Evolutionary conservation across 2,888 invertebrate species (phyloP).

Genomic region (Kryphioiulus occultus): DNA sequence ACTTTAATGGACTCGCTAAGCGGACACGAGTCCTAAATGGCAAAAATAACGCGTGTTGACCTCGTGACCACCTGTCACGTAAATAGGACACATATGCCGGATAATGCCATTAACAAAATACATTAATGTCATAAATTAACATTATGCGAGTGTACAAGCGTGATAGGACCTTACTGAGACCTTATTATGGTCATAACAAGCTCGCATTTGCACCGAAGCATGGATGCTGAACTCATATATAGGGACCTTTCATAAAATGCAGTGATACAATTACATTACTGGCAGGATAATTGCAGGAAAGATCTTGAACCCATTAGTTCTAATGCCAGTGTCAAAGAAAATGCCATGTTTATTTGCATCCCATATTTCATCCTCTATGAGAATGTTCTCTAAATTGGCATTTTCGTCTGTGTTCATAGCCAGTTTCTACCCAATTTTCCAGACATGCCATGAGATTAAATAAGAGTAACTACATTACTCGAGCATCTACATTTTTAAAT

Average conservation of each 20-base stretch:
- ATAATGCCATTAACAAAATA: neutral
- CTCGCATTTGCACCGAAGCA: neutral
- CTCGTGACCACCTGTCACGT: neutral
- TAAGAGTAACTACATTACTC: too few species aligned
- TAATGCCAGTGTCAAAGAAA: neutral
- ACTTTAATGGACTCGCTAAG: neutral
- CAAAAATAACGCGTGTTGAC: neutral
- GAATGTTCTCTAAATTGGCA: neutral
- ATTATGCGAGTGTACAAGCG: neutral
- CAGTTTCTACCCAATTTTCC: neutral
- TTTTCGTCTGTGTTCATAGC: neutral
- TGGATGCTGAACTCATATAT: neutral
- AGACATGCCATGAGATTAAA: neutral
- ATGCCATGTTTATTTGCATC: neutral
- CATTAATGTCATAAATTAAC: constrained; percentile 9
- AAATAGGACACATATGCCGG: neutral
- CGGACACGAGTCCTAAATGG: neutral
- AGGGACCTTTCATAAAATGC: neutral
- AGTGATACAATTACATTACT: neutral
- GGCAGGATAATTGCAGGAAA: too few species aligned
- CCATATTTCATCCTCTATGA: neutral
- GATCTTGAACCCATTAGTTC: neutral
- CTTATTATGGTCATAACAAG: neutral
- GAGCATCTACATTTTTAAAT: too few species aligned
- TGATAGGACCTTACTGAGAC: neutral